A percentile compares a stretch with the other conserved stretches of the same genome.
phyloP scores from a whole-genome alignment of 2,797 vertebrate genomes.

The Malurus splendens region DNA sequence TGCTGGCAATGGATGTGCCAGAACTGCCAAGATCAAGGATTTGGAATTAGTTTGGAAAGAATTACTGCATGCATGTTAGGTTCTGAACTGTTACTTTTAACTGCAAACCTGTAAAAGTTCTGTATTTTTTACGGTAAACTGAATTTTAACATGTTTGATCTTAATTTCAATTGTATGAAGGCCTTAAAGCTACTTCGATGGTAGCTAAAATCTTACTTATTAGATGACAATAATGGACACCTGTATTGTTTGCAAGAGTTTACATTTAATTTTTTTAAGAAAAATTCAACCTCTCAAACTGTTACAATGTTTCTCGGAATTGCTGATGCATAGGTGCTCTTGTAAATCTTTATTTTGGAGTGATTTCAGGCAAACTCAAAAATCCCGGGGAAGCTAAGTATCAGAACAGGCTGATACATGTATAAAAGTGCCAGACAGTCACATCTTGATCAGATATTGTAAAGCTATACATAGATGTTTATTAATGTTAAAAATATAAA shows the following conservation, averaged over 20 bases:
- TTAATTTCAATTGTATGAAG: slow-evolving; percentile 71
- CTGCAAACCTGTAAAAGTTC: slow-evolving; percentile 66
- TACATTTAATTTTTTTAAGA: slow-evolving; percentile 61
- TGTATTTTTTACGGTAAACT: slow-evolving; percentile 75
- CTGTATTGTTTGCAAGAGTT: slow-evolving; percentile 62
- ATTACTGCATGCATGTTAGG: slow-evolving; percentile 65
- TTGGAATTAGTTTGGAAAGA: slow-evolving; percentile 51
- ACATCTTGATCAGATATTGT: slow-evolving; percentile 71
- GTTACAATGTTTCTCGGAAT: slow-evolving; percentile 1
- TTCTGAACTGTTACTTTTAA: slow-evolving; percentile 71
- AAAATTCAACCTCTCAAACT: slow-evolving; percentile 59
- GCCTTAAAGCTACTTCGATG: slow-evolving; percentile 75
- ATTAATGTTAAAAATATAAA: slow-evolving; percentile 71
- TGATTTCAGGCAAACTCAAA: slow-evolving; percentile 46
- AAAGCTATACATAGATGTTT: slow-evolving; percentile 73
- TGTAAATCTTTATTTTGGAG: slow-evolving; percentile 51
- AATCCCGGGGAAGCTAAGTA: slow-evolving; percentile 50
- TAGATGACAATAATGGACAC: slow-evolving; percentile 57
- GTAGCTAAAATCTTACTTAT: slow-evolving; percentile 74
- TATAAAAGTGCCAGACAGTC: slow-evolving; percentile 72
- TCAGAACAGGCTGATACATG: slow-evolving; percentile 71
- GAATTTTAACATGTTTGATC: slow-evolving; percentile 72
- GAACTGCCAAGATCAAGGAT: slow-evolving; percentile 49
- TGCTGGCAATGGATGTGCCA: slow-evolving; percentile 62
- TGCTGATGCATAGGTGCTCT: slow-evolving; percentile 56